A percentile compares a stretch with the other conserved stretches of the same genome.
phyloP scores from a whole-genome alignment of 2,113 vertebrate species.

The Axis porcinus region DNA sequence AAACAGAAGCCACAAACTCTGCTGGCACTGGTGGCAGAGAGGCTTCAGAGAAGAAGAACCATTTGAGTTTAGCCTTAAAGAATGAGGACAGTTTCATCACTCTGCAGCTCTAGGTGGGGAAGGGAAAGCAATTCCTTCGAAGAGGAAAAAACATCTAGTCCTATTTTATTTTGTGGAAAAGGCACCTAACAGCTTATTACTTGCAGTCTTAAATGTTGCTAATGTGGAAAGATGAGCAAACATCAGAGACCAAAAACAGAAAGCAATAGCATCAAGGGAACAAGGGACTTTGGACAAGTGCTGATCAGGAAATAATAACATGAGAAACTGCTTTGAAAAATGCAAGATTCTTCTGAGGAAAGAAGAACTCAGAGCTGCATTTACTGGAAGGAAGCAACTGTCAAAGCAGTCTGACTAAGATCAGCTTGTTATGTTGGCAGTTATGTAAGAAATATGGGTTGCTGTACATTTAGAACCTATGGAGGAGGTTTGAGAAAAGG shows the following conservation, averaged over 20 bases:
- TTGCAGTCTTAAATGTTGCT: background rate
- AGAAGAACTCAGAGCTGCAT: background rate
- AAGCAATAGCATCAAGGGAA: background rate
- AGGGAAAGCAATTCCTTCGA: background rate
- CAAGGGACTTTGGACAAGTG: background rate
- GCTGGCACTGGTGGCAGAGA: background rate
- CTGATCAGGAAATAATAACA: background rate
- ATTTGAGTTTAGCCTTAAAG: background rate
- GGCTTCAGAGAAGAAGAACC: background rate
- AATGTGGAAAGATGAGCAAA: background rate
- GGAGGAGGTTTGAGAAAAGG: background rate
- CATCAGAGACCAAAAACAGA: background rate
- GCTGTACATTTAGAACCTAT: background rate
- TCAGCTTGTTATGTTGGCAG: background rate
- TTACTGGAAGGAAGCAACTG: background rate
- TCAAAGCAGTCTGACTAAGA: background rate
- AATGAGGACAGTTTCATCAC: background rate
- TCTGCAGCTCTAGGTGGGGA: background rate
- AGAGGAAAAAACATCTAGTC: too few relatives aligned
- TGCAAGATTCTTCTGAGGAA: background rate
- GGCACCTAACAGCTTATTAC: background rate
- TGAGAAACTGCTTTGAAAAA: background rate
- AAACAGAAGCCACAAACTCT: background rate
- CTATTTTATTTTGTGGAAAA: too few relatives aligned
- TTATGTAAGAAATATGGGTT: background rate